A percentile compares a stretch with the other conserved stretches of the same genome.
phyloP scores from a whole-genome alignment of 2,888 invertebrate species.

The Girardia tigrina region DNA sequence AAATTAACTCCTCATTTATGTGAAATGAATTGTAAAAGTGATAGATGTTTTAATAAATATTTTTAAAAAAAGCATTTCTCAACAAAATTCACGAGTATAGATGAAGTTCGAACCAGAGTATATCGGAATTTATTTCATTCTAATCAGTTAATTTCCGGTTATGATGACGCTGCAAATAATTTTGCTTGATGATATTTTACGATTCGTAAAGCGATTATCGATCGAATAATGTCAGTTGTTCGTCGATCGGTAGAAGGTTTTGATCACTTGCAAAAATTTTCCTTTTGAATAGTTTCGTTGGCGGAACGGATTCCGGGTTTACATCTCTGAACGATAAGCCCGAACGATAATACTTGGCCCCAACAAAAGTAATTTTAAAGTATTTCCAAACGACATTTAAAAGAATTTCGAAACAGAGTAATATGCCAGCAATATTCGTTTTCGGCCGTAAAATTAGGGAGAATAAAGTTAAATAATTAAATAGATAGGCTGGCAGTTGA shows the following conservation, averaged over 20 bases:
- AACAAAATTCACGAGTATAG: too few relatives aligned
- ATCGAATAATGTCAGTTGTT: constrained; percentile 45
- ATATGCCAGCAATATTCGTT: too few relatives aligned
- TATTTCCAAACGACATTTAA: too few relatives aligned
- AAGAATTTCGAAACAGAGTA: too few relatives aligned
- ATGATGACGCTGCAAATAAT: constrained; percentile 44
- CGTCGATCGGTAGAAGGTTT: constrained; percentile 47
- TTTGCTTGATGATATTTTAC: constrained; percentile 44
- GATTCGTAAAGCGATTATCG: constrained; percentile 43
- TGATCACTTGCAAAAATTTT: constrained; percentile 57
- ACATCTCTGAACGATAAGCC: constrained; percentile 53
- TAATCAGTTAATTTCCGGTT: constrained; percentile 43
- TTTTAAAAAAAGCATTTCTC: too few relatives aligned
- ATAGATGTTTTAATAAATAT: too few relatives aligned
- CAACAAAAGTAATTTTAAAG: too few relatives aligned
- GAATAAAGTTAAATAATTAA: too few relatives aligned
- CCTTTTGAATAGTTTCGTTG: constrained; percentile 55
- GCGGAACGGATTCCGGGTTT: constrained; percentile 44
- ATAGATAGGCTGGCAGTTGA: constrained; percentile 58
- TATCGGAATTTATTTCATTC: constrained; percentile 43
- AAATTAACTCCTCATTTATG: too few relatives aligned
- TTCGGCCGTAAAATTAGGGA: too few relatives aligned
- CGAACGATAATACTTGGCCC: too few relatives aligned
- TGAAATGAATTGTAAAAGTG: too few relatives aligned
- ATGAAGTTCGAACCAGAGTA: constrained; percentile 42